phyloP scores from a whole-genome alignment of 2,888 invertebrate genomes.

The Drosophila mimica region DNA sequence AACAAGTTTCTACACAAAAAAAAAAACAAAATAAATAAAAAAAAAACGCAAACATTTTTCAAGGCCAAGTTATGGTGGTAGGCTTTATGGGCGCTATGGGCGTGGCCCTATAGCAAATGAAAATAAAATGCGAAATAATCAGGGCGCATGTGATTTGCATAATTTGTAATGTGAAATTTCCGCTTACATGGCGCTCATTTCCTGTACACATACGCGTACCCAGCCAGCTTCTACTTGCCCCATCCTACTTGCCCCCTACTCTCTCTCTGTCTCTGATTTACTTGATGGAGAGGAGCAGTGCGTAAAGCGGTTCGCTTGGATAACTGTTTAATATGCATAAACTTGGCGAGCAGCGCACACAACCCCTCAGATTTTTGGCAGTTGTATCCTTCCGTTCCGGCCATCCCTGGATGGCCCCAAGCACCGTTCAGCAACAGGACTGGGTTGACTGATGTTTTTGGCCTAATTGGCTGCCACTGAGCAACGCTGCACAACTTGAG shows the following conservation, averaged over 20 bases:
- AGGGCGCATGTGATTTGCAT: constrained; percentile 77
- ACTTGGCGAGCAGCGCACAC: constrained; percentile 51
- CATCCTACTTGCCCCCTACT: background rate
- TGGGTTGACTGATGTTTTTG: constrained; percentile 55
- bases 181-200: constrained; percentile 75
- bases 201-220: constrained; percentile 44
- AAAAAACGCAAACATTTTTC: background rate
- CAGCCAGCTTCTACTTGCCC: background rate
- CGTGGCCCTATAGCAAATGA: constrained; percentile 28
- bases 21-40: background rate
- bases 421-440: constrained; percentile 24
- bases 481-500: constrained; percentile 50
- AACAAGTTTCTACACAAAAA: background rate
- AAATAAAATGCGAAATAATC: constrained; percentile 57
- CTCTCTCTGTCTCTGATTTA: constrained; percentile 5
- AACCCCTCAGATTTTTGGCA: constrained; percentile 39
- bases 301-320: constrained; percentile 48
- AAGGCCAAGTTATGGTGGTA: constrained; percentile 8
- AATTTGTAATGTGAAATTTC: constrained; percentile 80
- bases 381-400: constrained; percentile 46
- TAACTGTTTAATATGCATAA: constrained; percentile 81
- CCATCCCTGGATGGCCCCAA: constrained; percentile 40
- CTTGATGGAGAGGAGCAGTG: constrained; percentile 1
- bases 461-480: constrained; percentile 76
- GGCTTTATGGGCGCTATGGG: constrained; percentile 7